Evolutionary conservation across 2,113 vertebrate genomes (phyloP).

Genomic region (Rostratula benghalensis): DNA sequence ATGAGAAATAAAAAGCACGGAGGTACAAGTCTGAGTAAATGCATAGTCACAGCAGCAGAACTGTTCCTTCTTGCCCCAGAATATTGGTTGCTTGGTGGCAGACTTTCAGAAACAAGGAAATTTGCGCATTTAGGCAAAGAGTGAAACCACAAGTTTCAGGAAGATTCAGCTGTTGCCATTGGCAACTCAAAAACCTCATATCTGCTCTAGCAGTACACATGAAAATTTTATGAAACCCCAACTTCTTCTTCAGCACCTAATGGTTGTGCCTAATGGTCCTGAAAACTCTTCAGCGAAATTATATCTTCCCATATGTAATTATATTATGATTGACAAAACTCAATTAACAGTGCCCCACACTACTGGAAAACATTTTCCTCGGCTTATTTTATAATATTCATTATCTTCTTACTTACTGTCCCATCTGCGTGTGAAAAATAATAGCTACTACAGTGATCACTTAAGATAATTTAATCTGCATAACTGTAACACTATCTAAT

Average conservation of each 20-base stretch:
- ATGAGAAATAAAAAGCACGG: not conserved
- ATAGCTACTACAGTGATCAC: not conserved
- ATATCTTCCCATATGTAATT: not conserved
- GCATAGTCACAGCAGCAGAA: not conserved
- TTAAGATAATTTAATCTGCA: not conserved
- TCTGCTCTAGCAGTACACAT: not conserved
- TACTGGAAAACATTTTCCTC: not conserved
- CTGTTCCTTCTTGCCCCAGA: not conserved
- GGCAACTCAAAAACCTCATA: not conserved
- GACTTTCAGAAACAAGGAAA: not conserved
- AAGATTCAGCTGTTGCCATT: not conserved
- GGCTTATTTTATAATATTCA: not conserved
- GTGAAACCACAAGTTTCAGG: not conserved
- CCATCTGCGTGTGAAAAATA: not conserved
- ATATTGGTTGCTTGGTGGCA: not conserved
- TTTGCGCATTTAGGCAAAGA: not conserved
- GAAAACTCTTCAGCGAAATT: not conserved
- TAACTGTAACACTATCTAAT: not conserved
- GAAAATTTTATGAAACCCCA: not conserved
- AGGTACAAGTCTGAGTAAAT: not conserved
- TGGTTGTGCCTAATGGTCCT: not conserved
- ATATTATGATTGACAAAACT: not conserved
- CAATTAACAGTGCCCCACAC: not conserved
- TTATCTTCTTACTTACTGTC: not conserved
- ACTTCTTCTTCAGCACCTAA: not conserved